Evolutionary conservation across 2,113 vertebrate genomes (phyloP).

Genomic region (Noturus placidus): DNA sequence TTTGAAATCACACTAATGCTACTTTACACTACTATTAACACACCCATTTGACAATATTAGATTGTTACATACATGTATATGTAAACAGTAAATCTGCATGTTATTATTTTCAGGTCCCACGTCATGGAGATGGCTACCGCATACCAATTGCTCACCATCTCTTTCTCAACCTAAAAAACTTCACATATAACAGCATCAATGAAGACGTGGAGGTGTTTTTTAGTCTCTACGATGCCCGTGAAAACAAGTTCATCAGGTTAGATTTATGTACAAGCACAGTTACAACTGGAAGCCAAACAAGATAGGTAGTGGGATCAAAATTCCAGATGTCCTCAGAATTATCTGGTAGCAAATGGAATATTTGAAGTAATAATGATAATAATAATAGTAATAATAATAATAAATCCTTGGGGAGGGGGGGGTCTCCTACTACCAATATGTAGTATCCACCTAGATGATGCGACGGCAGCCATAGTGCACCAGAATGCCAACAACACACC

Average conservation of each 20-base stretch:
- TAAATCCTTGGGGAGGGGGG: too few species aligned
- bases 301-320: neutral
- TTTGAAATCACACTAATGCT: constrained; percentile 62
- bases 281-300: neutral
- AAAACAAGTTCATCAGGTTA: constrained; percentile 95
- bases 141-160: constrained; percentile 93
- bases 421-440: too few species aligned
- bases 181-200: constrained; percentile 96
- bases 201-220: constrained; percentile 96
- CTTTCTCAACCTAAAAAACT: constrained; percentile 95
- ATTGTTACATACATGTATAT: neutral
- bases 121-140: constrained; percentile 86
- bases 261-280: constrained; percentile 24
- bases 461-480: too few species aligned
- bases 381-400: too few species aligned
- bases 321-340: neutral
- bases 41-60: neutral
- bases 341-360: neutral
- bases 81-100: neutral
- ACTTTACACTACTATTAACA: neutral
- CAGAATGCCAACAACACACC: too few species aligned
- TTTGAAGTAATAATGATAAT: too few species aligned
- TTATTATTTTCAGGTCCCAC: constrained; percentile 68
- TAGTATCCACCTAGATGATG: too few species aligned
- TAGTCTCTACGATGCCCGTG: constrained; percentile 88